Base-by-base conservation (phyloP, 2,113 vertebrate genomes). In the Bucco capensis region DNA sequence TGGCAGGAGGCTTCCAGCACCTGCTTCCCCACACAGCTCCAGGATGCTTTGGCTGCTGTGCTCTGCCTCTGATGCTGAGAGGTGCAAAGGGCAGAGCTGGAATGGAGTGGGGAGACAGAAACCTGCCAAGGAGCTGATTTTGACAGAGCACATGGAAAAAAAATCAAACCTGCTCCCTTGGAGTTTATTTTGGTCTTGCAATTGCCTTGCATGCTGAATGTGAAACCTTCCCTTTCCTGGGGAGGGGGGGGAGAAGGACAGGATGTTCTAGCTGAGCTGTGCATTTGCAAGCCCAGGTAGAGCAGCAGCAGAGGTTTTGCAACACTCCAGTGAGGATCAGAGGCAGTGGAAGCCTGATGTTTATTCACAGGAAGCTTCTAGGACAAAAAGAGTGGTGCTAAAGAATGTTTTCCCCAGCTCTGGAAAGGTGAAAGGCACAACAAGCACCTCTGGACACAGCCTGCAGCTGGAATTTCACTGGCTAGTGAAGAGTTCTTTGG, bases 171-270 rank as follows among this genome's bases (percentile, higher is more conserved):
- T 17, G 17, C 58, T 31, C 67, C 25, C 37, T 42, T 12, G 4
- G 50, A 30, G 53, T 44, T 92, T 82, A 33, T 88, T 93, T 89
- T 79, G 82, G 78, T 79, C 75, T 46, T 60, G 49, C 35, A 28
- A 38, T 73, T 89, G 51, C 7, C 74, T 93, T 49, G 38, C 54
- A 51, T 72, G 71, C 89, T 38, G 56, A 42, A 83, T 44, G 83
- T 24, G 74, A 42, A 88, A 60, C 62, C 89, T 83, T 47, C 57
- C 40, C 82, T 44, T 93, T 88, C 83, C 94, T 73, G 92, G 51
- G 78, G 61, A 75, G 79, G 88, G 92, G 51, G 78, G 61, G 79
- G 79, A 85, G 40, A 64, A 38, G 78, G 71, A 84, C 49, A 3
- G 49, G 8, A 31, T 79, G 88, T 89, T 70, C 92, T 19, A 79